These are phyloP conservation scores for Eira barbara DNA, from an alignment of 2,113 vertebrate species.

Conservation along the genomic window DNA sequence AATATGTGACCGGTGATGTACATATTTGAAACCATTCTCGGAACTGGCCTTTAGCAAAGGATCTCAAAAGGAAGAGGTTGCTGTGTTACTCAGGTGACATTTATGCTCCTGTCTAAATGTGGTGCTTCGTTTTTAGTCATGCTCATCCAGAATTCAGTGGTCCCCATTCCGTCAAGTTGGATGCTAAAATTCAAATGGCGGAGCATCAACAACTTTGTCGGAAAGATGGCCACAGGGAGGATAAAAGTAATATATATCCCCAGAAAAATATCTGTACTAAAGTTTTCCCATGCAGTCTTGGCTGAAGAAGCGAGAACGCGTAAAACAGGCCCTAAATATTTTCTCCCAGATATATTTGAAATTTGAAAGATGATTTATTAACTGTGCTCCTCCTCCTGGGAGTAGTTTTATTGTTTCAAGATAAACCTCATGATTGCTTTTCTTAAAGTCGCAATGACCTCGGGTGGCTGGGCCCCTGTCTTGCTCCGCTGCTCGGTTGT, in stretches of 20 bases:
- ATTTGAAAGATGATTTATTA: constrained; percentile 42
- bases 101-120: constrained; percentile 33
- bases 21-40: constrained; percentile 23
- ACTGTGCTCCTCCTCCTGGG: background rate
- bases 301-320: constrained; percentile 1
- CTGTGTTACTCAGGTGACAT: constrained; percentile 60
- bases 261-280: constrained; percentile 48
- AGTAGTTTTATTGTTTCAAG: constrained; percentile 66
- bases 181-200: constrained; percentile 67
- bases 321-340: constrained; percentile 59
- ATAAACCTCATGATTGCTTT: constrained; percentile 60
- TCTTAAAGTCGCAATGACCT: background rate
- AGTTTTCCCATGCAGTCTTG: constrained; percentile 34
- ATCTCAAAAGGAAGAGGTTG: constrained; percentile 42
- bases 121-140: constrained; percentile 62
- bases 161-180: constrained; percentile 47
- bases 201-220: constrained; percentile 23
- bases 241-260: constrained; percentile 62
- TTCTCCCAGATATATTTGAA: constrained; percentile 59
- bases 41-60: constrained; percentile 46
- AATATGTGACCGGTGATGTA: background rate
- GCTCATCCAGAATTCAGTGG: constrained; percentile 63
- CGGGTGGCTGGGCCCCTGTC: background rate
- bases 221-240: constrained; percentile 42
- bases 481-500: background rate